Conservation (phyloP, 2,888 invertebrate species). For the Meganola albula region DNA sequence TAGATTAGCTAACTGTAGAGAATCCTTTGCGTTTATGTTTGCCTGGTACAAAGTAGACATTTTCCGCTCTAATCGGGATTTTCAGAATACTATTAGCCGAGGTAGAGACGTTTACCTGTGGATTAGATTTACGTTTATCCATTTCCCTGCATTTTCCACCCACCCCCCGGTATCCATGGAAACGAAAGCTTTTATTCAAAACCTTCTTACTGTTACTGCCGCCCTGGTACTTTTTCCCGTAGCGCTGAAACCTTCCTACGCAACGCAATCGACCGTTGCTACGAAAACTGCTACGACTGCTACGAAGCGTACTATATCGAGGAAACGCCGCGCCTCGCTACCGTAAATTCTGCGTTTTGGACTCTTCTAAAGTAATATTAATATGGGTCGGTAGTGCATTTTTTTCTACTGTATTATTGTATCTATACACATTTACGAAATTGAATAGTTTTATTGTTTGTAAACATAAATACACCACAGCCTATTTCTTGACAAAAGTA, state of each 20-base stretch:
- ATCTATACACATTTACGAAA: neutral
- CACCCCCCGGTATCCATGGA: conserved; percentile 15
- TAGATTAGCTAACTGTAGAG: conserved; percentile 14
- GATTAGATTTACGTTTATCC: conserved; percentile 60
- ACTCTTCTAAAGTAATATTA: too few species aligned
- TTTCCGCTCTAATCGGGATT: conserved; percentile 78
- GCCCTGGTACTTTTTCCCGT: conserved; percentile 7
- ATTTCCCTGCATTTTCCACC: conserved; percentile 14
- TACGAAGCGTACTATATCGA: neutral
- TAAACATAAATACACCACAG: too few species aligned
- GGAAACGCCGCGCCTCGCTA: neutral
- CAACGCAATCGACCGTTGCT: too few species aligned
- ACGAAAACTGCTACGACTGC: neutral
- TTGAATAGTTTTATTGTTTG: too few species aligned
- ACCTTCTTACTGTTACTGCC: conserved; percentile 1
- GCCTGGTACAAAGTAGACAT: conserved; percentile 70
- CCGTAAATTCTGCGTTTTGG: neutral
- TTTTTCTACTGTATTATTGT: neutral
- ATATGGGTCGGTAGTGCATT: too few species aligned
- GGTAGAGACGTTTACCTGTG: conserved; percentile 46
- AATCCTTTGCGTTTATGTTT: conserved; percentile 31
- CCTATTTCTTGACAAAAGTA: too few species aligned
- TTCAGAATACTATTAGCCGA: conserved; percentile 58
- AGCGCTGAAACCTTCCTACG: conserved; percentile 4
- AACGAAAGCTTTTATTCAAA: neutral